Evolutionary conservation across 2,113 vertebrate species (phyloP).

Genomic region (Eurystomus gularis): DNA sequence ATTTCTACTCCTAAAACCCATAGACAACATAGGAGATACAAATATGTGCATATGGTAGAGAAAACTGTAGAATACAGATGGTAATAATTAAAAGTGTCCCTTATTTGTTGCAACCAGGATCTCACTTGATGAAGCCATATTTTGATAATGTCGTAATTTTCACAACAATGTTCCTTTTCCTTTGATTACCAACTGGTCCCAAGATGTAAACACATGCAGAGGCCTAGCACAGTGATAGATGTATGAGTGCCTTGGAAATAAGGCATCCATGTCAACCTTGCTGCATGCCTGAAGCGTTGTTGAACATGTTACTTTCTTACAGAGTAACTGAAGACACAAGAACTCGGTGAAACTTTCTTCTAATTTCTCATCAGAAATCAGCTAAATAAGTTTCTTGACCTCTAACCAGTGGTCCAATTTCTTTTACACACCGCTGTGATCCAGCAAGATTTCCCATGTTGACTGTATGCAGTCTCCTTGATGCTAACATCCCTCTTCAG

Average conservation of each 20-base stretch:
- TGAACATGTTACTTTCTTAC: neutral
- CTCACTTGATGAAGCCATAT: neutral
- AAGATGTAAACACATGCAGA: neutral
- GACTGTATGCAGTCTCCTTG: neutral
- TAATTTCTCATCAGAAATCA: neutral
- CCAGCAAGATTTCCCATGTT: neutral
- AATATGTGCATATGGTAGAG: neutral
- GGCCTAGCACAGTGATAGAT: neutral
- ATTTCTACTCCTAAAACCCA: neutral
- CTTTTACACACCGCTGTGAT: neutral
- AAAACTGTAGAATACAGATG: neutral
- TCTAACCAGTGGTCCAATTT: neutral
- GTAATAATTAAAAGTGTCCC: neutral
- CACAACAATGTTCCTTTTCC: neutral
- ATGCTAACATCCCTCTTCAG: neutral
- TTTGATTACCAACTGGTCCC: neutral
- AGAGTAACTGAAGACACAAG: neutral
- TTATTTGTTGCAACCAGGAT: neutral
- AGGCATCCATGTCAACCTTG: accelerated
- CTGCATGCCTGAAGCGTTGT: neutral
- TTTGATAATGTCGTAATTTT: neutral
- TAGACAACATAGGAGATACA: neutral
- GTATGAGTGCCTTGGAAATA: neutral
- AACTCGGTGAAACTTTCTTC: neutral
- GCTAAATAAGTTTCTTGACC: neutral